Base-by-base conservation (phyloP, 1,140 invertebrate genomes). In the Philaenus spumarius region DNA sequence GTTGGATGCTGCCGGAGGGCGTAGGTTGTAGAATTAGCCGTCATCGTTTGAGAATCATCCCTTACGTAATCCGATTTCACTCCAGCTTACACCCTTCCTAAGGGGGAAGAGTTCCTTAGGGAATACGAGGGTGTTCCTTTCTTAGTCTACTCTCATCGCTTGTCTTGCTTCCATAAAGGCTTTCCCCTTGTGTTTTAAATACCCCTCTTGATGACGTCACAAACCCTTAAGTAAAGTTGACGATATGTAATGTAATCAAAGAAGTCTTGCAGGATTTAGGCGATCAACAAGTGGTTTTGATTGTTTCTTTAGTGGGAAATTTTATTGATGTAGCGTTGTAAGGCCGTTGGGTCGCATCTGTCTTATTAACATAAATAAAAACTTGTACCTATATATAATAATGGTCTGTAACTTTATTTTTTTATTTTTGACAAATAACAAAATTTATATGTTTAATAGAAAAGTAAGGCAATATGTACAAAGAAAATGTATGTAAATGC, bases 61-160 rank as follows among this genome's bases (percentile, higher is more conserved):
- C 46, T 58, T 30, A 23, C 42, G 37, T 58, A 51, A 58, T 58
- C 56, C 56, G 56, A 58, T 58, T 57, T 58, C 63, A 64, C 64
- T 57, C 62, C 26, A 30, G 55, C 60, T 55, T 56, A 50, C 59
- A 52, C 55, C 48, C 43, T 30, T 26, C 24, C 55, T 57, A 58
- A 46, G 50, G 59, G 60, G 37, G 12, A 67, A 69, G 17, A 69
- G 67, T 6, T 67, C 73, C 3, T 68, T 68, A 1, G 61, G 68
- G 42, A 74, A 74, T 64, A 62, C 75, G 65, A 75, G 80, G 73
- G 71, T 76, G 57, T 71, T 68, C 63, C 59, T 71, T 65, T 71
- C 68, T 59, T 68, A 78, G 63, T 65, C 75, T 59, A 53, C 71
- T 67, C 17, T 35, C 40, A n/a, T 26, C 52, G 22, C 40, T n/a